Base-by-base conservation (phyloP, 2,113 vertebrate genomes). In the Murina feae region DNA sequence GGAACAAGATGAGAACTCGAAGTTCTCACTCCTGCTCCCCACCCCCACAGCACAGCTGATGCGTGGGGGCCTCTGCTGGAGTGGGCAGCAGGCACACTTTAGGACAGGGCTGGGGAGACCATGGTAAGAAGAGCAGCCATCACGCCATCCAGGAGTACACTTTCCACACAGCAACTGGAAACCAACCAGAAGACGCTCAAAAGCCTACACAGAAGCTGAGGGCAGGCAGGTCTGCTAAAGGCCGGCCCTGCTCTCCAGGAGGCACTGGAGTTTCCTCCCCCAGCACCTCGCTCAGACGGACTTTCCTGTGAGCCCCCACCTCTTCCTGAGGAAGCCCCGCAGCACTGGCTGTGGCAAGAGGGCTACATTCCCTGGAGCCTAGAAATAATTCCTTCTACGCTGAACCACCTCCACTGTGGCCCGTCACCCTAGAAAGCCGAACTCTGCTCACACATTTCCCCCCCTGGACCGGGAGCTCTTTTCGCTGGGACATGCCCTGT, bases 11-110 rank as follows among this genome's bases (percentile, higher is more conserved):
- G 35, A 30, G 35, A 71, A 9, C 17, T 21, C 35, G 28, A 74
- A 30, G 71, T 60, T 55, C 60, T 32, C 49, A 9, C 69, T n/a
- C 42, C n/a, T 4, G 51, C 30, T 71, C 51, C 6, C 14, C 2
- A 20, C 55, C 68, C 55, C 55, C 55, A n/a, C 6, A 2, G 21
- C 51, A 30, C 8, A 17, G 2, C 12, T 3, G 0, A 16, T 0
- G 1, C 30, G 47, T 8, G 5, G 39, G 76, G 7, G 3, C 14
- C 53, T 60, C 18, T 8, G 66, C 35, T 37, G 14, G 12, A 4
- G 32, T 2, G n/a, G 42, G 47, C 71, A 76, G 71, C 81, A 30
- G 53, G 53, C 42, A 10, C 10, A 9, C 4, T 5, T 47, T 9
- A 51, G 28, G 23, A 18, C 0, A 9, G 35, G 35, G 30, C 21